Percentiles rank a stretch among this genome's conserved stretches.
These are phyloP conservation scores for Ochropleura leucogaster DNA, from an alignment of 2,888 invertebrate genomes.

Conservation along the genomic window DNA sequence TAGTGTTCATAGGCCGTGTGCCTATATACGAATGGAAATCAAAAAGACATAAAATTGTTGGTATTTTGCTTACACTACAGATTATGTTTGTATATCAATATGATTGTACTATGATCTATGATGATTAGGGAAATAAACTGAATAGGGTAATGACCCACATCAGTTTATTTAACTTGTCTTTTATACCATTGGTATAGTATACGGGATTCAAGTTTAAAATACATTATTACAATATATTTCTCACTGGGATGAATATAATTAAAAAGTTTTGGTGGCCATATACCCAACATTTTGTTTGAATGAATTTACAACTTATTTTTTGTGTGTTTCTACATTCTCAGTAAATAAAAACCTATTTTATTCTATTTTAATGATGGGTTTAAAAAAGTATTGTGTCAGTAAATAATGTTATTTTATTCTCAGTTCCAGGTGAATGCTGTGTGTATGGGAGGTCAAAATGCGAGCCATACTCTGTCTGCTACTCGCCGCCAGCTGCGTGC, in stretches of 20 bases:
- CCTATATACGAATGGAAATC: slow-evolving; percentile 2
- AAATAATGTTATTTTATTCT: slow-evolving; percentile 41
- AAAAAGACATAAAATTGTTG: slow-evolving; percentile 14
- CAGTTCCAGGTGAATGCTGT: slow-evolving; percentile 78
- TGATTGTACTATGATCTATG: neutral
- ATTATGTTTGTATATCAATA: slow-evolving; percentile 23
- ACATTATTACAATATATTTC: neutral
- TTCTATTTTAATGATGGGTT: neutral
- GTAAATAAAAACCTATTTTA: too few species aligned
- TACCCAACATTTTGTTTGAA: neutral
- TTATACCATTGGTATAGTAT: neutral
- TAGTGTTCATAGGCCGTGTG: neutral
- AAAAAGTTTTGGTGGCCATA: neutral
- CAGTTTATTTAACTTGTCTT: too few species aligned
- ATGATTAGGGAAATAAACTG: neutral
- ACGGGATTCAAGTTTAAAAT: neutral
- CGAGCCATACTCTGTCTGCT: slow-evolving; percentile 76
- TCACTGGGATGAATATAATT: neutral
- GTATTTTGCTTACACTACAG: neutral
- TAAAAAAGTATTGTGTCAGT: neutral
- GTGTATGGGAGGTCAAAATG: slow-evolving; percentile 80
- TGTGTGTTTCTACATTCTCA: too few species aligned
- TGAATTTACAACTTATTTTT: neutral
- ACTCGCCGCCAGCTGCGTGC: slow-evolving; percentile 71
- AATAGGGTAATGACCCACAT: neutral